phyloP scores from a whole-genome alignment of 2,797 vertebrate species.

The Myotis findleyi region DNA sequence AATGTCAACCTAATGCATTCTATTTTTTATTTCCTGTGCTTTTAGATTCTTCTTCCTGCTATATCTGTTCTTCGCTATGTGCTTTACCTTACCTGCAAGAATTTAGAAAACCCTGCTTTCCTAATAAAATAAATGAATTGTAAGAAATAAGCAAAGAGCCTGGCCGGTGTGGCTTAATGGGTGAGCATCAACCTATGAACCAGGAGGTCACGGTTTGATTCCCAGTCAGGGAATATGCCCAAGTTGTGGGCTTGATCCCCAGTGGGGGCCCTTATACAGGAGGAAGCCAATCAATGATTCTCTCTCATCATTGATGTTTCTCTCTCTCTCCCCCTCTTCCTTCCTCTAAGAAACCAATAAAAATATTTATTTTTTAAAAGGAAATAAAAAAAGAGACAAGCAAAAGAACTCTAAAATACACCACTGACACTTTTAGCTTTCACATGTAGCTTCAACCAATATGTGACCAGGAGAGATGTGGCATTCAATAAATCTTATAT shows the following conservation, averaged over 20 bases:
- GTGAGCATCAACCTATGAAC: too few relatives aligned
- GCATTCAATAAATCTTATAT: neutral
- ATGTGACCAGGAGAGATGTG: neutral
- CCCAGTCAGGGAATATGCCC: too few relatives aligned
- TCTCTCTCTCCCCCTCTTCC: too few relatives aligned
- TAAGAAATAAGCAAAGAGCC: neutral
- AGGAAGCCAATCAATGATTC: too few relatives aligned
- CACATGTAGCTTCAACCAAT: neutral
- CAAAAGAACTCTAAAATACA: neutral
- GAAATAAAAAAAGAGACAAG: neutral
- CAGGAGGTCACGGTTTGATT: too few relatives aligned
- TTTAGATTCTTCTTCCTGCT: neutral
- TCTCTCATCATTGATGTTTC: too few relatives aligned
- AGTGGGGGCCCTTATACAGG: too few relatives aligned
- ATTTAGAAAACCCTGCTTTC: neutral
- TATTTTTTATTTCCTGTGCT: neutral
- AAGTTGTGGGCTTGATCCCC: too few relatives aligned
- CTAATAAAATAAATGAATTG: neutral
- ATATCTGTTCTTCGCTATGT: constrained; percentile 5
- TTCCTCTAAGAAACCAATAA: too few relatives aligned
- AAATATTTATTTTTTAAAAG: too few relatives aligned
- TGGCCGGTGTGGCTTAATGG: too few relatives aligned
- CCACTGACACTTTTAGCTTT: neutral
- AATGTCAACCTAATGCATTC: constrained; percentile 37
- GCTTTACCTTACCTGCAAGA: neutral